phyloP scores from a whole-genome alignment of 2,797 vertebrate genomes.

The Megaceryle alcyon region DNA sequence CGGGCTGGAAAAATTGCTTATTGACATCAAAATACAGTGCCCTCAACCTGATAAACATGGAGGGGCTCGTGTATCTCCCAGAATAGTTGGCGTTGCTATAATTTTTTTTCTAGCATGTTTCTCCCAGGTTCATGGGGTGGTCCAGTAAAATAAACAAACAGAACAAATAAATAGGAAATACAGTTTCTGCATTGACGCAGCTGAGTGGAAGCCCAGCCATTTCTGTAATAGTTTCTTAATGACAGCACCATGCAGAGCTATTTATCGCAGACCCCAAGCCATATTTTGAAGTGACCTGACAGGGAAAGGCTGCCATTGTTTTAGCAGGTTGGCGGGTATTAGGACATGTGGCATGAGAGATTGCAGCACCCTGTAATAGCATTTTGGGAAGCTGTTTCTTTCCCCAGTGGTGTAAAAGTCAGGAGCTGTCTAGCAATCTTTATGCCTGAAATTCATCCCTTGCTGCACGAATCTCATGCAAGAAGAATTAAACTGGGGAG shows the following conservation, averaged over 20 bases:
- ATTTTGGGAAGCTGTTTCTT: slow-evolving; percentile 57
- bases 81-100: slow-evolving; percentile 85
- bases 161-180: slow-evolving; percentile 80
- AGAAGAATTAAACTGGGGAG: neutral
- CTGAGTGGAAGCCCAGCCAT: slow-evolving; percentile 32
- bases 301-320: slow-evolving; percentile 33
- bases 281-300: neutral
- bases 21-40: slow-evolving; percentile 99
- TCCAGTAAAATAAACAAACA: slow-evolving; percentile 82
- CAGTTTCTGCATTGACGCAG: slow-evolving; percentile 66
- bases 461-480: fast-evolving
- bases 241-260: slow-evolving; percentile 41
- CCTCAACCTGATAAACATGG: slow-evolving; percentile 99
- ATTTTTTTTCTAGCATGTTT: slow-evolving; percentile 78
- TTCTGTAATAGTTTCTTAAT: slow-evolving; percentile 70
- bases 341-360: neutral
- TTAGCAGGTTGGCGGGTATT: neutral
- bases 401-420: slow-evolving; percentile 34
- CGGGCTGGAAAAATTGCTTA: slow-evolving; percentile 99
- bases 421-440: slow-evolving; percentile 57
- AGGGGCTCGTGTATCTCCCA: slow-evolving; percentile 90
- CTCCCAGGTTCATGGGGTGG: slow-evolving; percentile 81
- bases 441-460: slow-evolving; percentile 57
- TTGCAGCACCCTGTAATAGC: neutral
- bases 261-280: slow-evolving; percentile 25